phyloP scores from a whole-genome alignment of 2,888 invertebrate species.

The Cenopis cana region DNA sequence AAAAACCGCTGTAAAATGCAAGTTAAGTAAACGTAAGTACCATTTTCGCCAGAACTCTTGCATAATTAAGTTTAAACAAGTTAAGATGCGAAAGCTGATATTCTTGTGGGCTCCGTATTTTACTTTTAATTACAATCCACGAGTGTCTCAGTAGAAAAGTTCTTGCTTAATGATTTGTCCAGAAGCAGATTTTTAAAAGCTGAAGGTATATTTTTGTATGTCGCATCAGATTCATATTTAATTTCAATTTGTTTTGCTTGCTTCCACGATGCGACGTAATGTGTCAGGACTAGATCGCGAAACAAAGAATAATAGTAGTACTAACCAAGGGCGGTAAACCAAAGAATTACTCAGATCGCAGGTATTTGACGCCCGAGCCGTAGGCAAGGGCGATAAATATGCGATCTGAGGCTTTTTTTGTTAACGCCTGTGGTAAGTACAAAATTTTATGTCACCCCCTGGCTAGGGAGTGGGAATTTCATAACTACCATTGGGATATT shows the following conservation, averaged over 20 bases:
- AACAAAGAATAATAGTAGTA: too few relatives aligned
- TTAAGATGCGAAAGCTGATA: background rate
- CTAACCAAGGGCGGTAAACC: too few relatives aligned
- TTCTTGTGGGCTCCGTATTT: conserved; percentile 2
- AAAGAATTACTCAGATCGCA: too few relatives aligned
- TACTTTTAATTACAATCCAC: conserved; percentile 8
- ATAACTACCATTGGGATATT: too few relatives aligned
- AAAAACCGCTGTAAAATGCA: conserved; percentile 8
- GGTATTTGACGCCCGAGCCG: too few relatives aligned
- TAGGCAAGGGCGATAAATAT: too few relatives aligned
- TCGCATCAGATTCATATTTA: background rate
- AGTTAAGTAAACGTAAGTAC: conserved; percentile 13
- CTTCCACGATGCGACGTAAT: too few relatives aligned
- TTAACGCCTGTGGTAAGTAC: too few relatives aligned
- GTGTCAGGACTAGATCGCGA: too few relatives aligned
- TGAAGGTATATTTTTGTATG: background rate
- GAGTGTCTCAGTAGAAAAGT: background rate
- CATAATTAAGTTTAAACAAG: conserved; percentile 11
- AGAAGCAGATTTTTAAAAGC: background rate
- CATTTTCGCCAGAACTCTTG: conserved; percentile 4
- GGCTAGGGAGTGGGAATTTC: too few relatives aligned
- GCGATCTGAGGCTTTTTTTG: too few relatives aligned
- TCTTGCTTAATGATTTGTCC: background rate
- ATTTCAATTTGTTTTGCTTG: too few relatives aligned
- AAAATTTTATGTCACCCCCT: background rate